Evolutionary conservation across 2,113 vertebrate species (phyloP), one percentile per base, ranked within the genome.

Genomic region (Channa argus): DNA sequence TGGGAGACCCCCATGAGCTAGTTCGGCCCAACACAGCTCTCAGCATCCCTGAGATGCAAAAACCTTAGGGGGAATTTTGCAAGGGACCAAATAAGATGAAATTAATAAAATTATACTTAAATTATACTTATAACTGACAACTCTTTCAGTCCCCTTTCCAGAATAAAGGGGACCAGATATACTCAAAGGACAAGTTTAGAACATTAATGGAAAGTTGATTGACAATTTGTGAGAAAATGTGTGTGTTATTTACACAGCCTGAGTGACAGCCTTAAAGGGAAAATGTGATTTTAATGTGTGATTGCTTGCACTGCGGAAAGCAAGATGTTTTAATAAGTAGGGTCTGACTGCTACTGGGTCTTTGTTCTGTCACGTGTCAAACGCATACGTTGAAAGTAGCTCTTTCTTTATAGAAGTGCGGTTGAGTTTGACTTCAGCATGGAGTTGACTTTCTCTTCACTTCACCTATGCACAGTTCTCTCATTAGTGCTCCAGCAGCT

Each of bases 401-500:
- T 87, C 71, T 58, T 85, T 71, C 63, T 72, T 59, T 65, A 65
- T 62, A 8, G 50, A 76, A 71, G 74, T 77, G 66, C n/a, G 24
- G 61, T 14, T 66, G 39, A 66, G 80, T 77, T 77, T 73, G 63
- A 51, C 47, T 3, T 47, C 52, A 24, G 33, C 24, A 37, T 10
- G 47, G 60, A 60, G 84, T 86, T 83, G 86, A 77, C 81, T 86
- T 82, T 87, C 80, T 56, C 56, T 74, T 76, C 66, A 63, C 63
- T 70, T 62, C 60, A 69, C 55, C 44, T 72, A 72, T 80, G 69
- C 61, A 53, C 55, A 24, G 33, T 81, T 70, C 73, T 83, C 76
- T 88, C 82, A 88, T 92, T 90, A 87, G 74, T 66, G 63, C 77
- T 71, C 14, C 59, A 64, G 8, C 59, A 70, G 80, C 39, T 64